Evolutionary conservation across 2,888 invertebrate species (phyloP), one percentile per base, ranked within the genome.

Genomic region (Aphidius colemani): DNA sequence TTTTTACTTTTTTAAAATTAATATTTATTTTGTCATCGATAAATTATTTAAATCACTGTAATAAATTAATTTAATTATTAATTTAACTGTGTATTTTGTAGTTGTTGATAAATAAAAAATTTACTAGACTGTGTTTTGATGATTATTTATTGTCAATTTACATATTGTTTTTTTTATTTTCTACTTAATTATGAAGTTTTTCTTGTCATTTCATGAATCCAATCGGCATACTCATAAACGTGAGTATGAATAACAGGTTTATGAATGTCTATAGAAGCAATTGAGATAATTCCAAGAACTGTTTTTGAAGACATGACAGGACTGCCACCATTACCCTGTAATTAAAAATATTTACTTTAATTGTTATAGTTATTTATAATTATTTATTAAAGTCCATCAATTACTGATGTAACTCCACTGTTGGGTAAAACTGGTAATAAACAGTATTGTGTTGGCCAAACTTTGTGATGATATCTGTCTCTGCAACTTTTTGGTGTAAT

Each of bases 241-340:
- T 2, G 30, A 30, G 30, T 30, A 30, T 30, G 5, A 30, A 30
- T 30, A 30, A 5, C 30, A 30, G 30, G 30, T 30, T 3, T 30
- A 30, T 30, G 2, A 30, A 30, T 30, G 30, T 30, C 5, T 30
- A 30, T 30, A 30, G 5, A 5, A 30, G 5, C 30, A 73, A 74
- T 80, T 10, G 80, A 80, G 49, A 74, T 79, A 18, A 81, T 66
- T 11, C 79, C 82, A 7, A 81, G 60, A 10, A 71, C 61, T 18
- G 63, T 56, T 7, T 65, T 67, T n/a, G 67, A 39, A 18, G 51
- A 30, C 3, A 69, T 61, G 0, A 75, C 66, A 13, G 72, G 70
- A 44, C 71, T 67, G 11, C 71, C 71, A 40, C 71, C 70, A 53
- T 72, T 71, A 10, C 70, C 72, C 68, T 69, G 3, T 7, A 39